Base-by-base conservation (phyloP, 2,888 invertebrate genomes). In the Pachymerium ferrugineum region DNA sequence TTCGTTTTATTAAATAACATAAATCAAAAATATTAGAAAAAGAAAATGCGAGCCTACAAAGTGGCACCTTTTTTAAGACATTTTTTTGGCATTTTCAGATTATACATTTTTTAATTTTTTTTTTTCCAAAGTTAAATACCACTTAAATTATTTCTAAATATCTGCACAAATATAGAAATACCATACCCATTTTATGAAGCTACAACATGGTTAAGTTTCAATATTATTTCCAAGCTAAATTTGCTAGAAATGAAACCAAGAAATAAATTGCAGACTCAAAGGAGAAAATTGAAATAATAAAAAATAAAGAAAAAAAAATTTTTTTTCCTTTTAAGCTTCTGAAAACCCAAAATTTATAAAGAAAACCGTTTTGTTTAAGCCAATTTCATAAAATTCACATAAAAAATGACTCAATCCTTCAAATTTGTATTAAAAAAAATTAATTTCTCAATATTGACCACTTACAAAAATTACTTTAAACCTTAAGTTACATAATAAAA, bases 141-240 rank as follows among this genome's bases (percentile, higher is more conserved):
- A 47, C 19, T 19, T 19, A 22, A 22, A 19, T 47, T 8, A 22
- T 16, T 1, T 47, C 22, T 47, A 47, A 47, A 47, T 47, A 47
- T 47, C 22, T 47, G 47, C 47, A 47, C 47, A 47, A 47, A 47
- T 47, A 47, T 47, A 47, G 47, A 47, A 47, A 47, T 47, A 47
- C 47, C 47, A 47, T 47, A 47, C 47, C 47, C 47, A 47, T 47
- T 47, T n/a, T 47, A 47, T 47, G 47, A 47, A 47, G 47, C 22
- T 47, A 47, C 47, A 47, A 47, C 47, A 47, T 47, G 47, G 47
- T 8, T 42, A 42, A 42, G 42, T 47, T 47, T 47, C 47, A 47
- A 22, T 47, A n/a, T n/a, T n/a, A n/a, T 47, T 47, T 3, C 16
- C 47, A 33, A 47, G 47, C 47, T 47, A 47, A 47, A 22, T 47